Evolutionary conservation across 2,888 invertebrate species (phyloP).

Genomic region (Orgyia antiqua): DNA sequence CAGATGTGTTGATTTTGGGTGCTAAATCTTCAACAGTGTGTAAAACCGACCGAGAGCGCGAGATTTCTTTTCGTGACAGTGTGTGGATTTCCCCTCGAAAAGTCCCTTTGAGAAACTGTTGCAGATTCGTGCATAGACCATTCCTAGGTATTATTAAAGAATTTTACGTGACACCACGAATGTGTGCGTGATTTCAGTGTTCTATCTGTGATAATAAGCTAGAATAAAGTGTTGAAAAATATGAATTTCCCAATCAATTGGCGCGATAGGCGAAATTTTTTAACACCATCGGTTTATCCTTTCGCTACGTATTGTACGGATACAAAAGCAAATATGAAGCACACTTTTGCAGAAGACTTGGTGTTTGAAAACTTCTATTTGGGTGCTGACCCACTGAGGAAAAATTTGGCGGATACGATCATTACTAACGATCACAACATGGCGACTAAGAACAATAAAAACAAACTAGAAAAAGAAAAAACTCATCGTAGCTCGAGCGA

Average conservation of each 20-base stretch:
- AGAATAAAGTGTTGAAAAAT: conserved; percentile 23
- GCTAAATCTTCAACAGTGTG: conserved; percentile 40
- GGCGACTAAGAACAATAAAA: conserved; percentile 20
- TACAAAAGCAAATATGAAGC: conserved; percentile 42
- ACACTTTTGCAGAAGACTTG: conserved; percentile 40
- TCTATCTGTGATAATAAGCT: conserved; percentile 39
- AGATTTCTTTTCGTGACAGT: conserved; percentile 33
- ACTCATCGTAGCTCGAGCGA: background rate
- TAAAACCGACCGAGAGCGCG: conserved; percentile 25
- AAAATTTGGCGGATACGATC: conserved; percentile 60
- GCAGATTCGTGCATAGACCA: conserved; percentile 46
- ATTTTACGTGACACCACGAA: conserved; percentile 25
- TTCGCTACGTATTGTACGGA: conserved; percentile 52
- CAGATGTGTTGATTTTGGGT: conserved; percentile 39
- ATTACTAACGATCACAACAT: conserved; percentile 30
- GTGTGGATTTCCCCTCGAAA: conserved; percentile 37
- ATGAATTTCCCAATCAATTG: conserved; percentile 53
- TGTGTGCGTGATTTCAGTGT: conserved; percentile 42
- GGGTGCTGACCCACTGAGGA: conserved; percentile 56
- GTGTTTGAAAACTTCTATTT: conserved; percentile 49
- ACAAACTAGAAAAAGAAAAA: conserved; percentile 16
- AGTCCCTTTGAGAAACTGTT: conserved; percentile 38
- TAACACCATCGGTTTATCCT: conserved; percentile 41
- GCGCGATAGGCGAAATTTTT: conserved; percentile 47
- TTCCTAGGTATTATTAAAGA: conserved; percentile 45